Conservation (phyloP, 2,113 vertebrate genomes). For the Pristiophorus japonicus region DNA sequence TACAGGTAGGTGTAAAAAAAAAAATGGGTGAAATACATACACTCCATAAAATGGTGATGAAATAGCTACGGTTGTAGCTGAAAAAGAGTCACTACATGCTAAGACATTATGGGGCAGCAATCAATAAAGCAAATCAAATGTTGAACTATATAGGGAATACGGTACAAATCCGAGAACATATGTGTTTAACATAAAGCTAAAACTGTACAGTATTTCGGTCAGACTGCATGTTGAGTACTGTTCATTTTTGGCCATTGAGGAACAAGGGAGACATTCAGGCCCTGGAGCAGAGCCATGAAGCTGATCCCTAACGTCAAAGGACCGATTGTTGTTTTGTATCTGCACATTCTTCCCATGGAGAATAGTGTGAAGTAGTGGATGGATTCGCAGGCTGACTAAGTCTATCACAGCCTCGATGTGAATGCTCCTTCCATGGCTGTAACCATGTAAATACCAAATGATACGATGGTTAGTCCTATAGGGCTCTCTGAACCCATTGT, state of each 20-base stretch:
- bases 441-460: background rate
- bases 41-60: background rate
- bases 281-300: background rate
- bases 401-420: background rate
- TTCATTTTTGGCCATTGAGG: background rate
- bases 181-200: background rate
- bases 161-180: background rate
- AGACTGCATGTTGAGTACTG: background rate
- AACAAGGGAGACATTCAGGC: background rate
- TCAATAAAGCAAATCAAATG: background rate
- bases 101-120: background rate
- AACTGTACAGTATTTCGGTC: background rate
- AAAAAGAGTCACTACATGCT: background rate
- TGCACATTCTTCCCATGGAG: background rate
- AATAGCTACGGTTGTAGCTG: background rate
- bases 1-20: background rate
- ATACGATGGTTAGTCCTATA: background rate
- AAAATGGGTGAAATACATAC: background rate
- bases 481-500: too few relatives aligned
- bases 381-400: background rate
- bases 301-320: background rate
- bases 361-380: background rate
- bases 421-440: background rate
- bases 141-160: background rate
- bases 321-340: background rate